Conservation (phyloP, 2,888 invertebrate species). For the Troides aeacus region DNA sequence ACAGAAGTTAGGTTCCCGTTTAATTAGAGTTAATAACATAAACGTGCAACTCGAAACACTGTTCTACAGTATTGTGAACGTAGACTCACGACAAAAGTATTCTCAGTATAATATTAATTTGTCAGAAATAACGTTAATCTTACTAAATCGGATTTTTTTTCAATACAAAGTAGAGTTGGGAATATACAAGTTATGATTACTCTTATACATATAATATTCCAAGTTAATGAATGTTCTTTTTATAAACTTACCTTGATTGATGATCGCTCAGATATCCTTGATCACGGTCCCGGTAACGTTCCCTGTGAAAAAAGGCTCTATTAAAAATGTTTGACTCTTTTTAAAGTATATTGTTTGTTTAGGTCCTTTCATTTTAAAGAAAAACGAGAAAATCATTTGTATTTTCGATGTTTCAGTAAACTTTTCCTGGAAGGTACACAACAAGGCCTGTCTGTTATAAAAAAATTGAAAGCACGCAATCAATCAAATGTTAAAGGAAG, state of each 20-base stretch:
- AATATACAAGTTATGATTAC: too few species aligned
- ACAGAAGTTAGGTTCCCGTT: too few species aligned
- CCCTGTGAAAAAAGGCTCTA: conserved; percentile 46
- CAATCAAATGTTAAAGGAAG: not conserved
- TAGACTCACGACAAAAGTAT: too few species aligned
- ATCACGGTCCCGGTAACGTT: conserved; percentile 67
- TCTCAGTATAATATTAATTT: too few species aligned
- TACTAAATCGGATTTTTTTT: too few species aligned
- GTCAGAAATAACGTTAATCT: too few species aligned
- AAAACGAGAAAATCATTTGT: not conserved
- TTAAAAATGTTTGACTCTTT: conserved; percentile 4
- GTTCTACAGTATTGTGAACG: too few species aligned
- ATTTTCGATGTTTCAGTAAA: not conserved
- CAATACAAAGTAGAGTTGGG: too few species aligned
- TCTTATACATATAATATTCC: too few species aligned
- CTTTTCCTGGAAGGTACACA: not conserved
- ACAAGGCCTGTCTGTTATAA: not conserved
- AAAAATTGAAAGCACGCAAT: not conserved
- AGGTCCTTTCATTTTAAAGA: not conserved
- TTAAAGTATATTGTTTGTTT: conserved; percentile 16
- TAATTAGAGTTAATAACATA: too few species aligned
- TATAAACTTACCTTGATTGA: conserved; percentile 83
- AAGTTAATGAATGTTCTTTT: not conserved
- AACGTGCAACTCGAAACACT: too few species aligned
- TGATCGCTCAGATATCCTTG: conserved; percentile 90